Conservation (phyloP, 2,113 vertebrate genomes). For the Ictalurus punctatus region DNA sequence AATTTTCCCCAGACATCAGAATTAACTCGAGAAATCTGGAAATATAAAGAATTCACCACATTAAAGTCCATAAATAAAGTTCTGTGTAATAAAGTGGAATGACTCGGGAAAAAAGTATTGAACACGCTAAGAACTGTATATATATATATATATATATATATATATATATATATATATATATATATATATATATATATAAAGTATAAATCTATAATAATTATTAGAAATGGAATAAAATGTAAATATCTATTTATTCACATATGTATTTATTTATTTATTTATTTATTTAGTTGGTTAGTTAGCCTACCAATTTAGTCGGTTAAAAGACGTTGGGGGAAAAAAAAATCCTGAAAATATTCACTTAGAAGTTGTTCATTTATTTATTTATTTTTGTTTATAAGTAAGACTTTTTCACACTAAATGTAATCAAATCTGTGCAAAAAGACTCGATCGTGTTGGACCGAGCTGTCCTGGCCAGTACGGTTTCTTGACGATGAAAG, state of each 20-base stretch:
- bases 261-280: not conserved
- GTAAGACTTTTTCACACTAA: not conserved
- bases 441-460: not conserved
- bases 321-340: not conserved
- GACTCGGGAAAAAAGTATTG: too few relatives aligned
- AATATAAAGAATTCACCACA: too few relatives aligned
- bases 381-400: too few relatives aligned
- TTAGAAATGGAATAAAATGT: not conserved
- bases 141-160: too few relatives aligned
- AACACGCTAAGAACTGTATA: too few relatives aligned
- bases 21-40: too few relatives aligned
- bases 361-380: not conserved
- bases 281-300: not conserved
- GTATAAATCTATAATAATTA: too few relatives aligned
- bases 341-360: not conserved
- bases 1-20: too few relatives aligned
- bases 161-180: too few relatives aligned
- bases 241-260: not conserved
- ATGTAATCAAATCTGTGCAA: not conserved
- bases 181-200: too few relatives aligned
- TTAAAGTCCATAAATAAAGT: too few relatives aligned
- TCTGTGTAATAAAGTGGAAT: too few relatives aligned
- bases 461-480: not conserved
- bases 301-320: not conserved
- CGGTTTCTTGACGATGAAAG: not conserved